A percentile compares a stretch with the other conserved stretches of the same genome.
These are phyloP conservation scores for Parochlus steinenii DNA, from an alignment of 2,888 invertebrate species.

Conservation along the genomic window DNA sequence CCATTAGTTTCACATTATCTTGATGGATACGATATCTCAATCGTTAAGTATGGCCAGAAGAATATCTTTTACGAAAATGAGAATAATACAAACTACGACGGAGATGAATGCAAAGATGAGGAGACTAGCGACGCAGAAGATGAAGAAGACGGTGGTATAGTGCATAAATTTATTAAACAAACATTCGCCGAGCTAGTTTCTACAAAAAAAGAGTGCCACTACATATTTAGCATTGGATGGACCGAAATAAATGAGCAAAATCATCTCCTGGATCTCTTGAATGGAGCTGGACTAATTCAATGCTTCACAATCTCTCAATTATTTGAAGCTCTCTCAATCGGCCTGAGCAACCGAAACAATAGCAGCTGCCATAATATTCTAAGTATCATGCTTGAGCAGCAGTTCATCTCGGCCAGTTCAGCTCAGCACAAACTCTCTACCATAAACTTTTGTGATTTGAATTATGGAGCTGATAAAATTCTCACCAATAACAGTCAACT, in stretches of 20 bases:
- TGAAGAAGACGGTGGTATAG: slow-evolving; percentile 25
- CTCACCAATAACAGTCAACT: slow-evolving; percentile 30
- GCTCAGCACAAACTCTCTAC: slow-evolving; percentile 55
- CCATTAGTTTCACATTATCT: slow-evolving; percentile 48
- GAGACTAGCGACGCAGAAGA: slow-evolving; percentile 5
- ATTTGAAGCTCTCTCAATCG: slow-evolving; percentile 51
- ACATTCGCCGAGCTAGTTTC: slow-evolving; percentile 48
- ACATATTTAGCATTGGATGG: slow-evolving; percentile 42
- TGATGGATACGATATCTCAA: slow-evolving; percentile 60
- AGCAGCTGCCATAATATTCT: slow-evolving; percentile 47
- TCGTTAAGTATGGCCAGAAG: slow-evolving; percentile 49
- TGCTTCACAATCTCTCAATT: slow-evolving; percentile 46
- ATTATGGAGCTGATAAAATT: slow-evolving; percentile 36
- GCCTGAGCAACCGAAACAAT: slow-evolving; percentile 40
- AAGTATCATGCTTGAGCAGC: slow-evolving; percentile 56
- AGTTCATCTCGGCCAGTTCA: slow-evolving; percentile 48
- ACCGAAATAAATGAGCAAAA: slow-evolving; percentile 47
- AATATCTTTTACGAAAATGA: slow-evolving; percentile 27
- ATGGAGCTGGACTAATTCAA: slow-evolving; percentile 37
- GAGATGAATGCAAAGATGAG: slow-evolving; percentile 2
- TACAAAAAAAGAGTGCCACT: slow-evolving; percentile 46
- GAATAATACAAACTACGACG: background rate
- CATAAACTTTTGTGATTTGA: slow-evolving; percentile 53
- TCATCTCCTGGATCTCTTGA: slow-evolving; percentile 39
- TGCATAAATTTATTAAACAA: slow-evolving; percentile 54